These are phyloP conservation scores for Gymnarchus niloticus DNA, from an alignment of 2,113 vertebrate species.

Conservation along the genomic window DNA sequence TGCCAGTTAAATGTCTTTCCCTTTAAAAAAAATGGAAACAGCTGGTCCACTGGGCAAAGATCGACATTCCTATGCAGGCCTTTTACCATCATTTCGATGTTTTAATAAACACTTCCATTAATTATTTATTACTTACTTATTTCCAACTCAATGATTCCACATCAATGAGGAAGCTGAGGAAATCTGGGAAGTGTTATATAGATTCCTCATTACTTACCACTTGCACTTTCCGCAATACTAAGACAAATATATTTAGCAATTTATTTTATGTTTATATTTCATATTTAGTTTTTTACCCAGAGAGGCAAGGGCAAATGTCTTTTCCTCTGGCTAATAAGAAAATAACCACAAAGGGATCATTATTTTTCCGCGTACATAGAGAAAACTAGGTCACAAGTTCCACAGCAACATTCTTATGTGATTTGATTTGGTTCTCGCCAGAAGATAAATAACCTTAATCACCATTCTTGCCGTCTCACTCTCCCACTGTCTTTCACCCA, in stretches of 20 bases:
- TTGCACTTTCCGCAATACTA: neutral
- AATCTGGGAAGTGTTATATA: neutral
- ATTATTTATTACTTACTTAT: constrained; percentile 8
- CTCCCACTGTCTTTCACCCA: neutral
- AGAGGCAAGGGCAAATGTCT: neutral
- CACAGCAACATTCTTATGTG: neutral
- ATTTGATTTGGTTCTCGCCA: neutral
- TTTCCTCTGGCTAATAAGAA: neutral
- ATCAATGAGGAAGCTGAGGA: neutral
- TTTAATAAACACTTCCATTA: neutral
- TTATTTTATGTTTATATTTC: neutral
- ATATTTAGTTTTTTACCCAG: neutral
- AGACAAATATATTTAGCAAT: constrained; percentile 1
- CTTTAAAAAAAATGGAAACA: neutral
- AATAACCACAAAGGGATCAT: neutral
- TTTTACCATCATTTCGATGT: neutral
- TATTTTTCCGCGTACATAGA: neutral
- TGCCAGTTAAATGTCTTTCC: neutral
- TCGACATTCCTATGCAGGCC: neutral
- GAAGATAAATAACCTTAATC: neutral
- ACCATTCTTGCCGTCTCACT: neutral
- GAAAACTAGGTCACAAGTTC: neutral
- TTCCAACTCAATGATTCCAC: neutral
- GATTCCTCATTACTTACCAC: neutral
- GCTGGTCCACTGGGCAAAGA: neutral